Percentiles rank a stretch among this genome's conserved stretches.
phyloP scores from a whole-genome alignment of 1,140 invertebrate species.

The Drosophila hydei region DNA sequence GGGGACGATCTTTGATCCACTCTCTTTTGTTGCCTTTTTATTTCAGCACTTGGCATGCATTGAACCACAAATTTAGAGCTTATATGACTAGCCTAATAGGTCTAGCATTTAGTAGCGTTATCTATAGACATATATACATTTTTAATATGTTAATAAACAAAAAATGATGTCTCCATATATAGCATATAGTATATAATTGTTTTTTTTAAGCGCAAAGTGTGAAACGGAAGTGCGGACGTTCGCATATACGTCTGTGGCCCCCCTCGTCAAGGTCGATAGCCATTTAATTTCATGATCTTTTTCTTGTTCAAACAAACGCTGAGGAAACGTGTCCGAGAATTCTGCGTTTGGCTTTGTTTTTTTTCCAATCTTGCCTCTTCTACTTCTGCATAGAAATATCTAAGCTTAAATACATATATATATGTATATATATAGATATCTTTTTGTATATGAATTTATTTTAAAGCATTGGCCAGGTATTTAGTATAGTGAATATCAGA shows the following conservation, averaged over 20 bases:
- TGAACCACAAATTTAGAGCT: not conserved
- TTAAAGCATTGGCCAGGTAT: conserved; percentile 11
- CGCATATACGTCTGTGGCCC: conserved; percentile 39
- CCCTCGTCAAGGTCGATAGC: conserved; percentile 63
- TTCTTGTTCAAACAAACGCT: conserved; percentile 62
- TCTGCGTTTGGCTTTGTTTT: conserved; percentile 64
- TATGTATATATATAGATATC: conserved; percentile 8
- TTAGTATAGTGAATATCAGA: conserved; percentile 39
- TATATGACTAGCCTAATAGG: conserved; percentile 32
- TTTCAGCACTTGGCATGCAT: conserved; percentile 10
- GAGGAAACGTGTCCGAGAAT: conserved; percentile 43
- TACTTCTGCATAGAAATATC: conserved; percentile 40
- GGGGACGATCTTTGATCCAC: conserved; percentile 50
- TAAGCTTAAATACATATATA: conserved; percentile 17
- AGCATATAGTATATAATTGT: not conserved
- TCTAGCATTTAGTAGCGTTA: conserved; percentile 2
- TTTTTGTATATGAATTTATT: not conserved
- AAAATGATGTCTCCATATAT: conserved; percentile 21
- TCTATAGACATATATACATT: conserved; percentile 17
- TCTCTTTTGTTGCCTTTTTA: conserved; percentile 1
- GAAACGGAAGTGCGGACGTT: conserved; percentile 78
- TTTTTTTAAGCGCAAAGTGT: conserved; percentile 57
- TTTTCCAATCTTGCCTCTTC: conserved; percentile 15
- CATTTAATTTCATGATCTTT: conserved; percentile 81
- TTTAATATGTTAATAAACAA: conserved; percentile 67